These are phyloP conservation scores for Lasioglossum zephyrum DNA, from an alignment of 2,888 invertebrate genomes.

Conservation along the genomic window DNA sequence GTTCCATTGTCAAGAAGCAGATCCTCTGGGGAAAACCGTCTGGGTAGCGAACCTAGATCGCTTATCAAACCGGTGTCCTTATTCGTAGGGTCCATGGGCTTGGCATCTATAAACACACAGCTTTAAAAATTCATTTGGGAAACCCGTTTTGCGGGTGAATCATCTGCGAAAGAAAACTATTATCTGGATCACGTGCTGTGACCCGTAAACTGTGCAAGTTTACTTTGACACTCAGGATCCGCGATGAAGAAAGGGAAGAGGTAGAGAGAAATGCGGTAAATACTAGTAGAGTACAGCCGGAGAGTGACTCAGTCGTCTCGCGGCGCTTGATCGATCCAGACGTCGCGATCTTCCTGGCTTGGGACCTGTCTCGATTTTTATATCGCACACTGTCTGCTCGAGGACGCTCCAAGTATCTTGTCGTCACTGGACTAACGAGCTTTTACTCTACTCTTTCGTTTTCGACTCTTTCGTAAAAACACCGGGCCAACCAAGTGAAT, in stretches of 20 bases:
- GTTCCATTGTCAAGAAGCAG: not conserved
- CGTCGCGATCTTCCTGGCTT: constrained; percentile 7
- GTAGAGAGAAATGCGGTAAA: constrained; percentile 49
- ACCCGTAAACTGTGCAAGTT: constrained; percentile 10
- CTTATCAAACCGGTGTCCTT: not conserved
- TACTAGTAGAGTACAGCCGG: constrained; percentile 27
- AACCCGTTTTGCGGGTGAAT: not conserved
- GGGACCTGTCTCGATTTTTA: not conserved
- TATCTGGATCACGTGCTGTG: constrained; percentile 16
- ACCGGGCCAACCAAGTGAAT: not conserved
- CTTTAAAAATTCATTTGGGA: not conserved
- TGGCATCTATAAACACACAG: too few species aligned
- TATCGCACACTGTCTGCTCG: not conserved
- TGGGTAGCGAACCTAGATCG: not conserved
- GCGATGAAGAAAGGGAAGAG: constrained; percentile 36
- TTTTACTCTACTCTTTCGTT: not conserved
- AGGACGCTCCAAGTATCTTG: not conserved
- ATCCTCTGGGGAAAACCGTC: not conserved
- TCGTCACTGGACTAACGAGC: not conserved
- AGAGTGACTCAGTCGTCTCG: constrained; percentile 52
- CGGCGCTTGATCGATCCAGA: constrained; percentile 48
- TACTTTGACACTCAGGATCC: constrained; percentile 20
- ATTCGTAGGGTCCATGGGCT: not conserved
- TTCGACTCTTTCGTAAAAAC: not conserved
- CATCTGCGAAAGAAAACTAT: not conserved